Conservation (phyloP, 2,888 invertebrate species). For the Cheilosia scutellata region DNA sequence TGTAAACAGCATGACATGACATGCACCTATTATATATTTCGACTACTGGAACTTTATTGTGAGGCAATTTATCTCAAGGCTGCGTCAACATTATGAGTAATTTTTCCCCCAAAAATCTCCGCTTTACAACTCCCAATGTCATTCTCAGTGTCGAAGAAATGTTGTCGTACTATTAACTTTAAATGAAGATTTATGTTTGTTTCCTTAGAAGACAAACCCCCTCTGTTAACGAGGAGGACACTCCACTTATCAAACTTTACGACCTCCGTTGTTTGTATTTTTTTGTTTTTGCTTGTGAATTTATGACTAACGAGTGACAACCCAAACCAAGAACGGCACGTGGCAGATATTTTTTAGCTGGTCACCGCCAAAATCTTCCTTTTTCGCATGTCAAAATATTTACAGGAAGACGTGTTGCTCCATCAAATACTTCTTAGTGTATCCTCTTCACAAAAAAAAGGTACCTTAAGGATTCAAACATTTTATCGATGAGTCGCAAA, state of each 20-base stretch:
- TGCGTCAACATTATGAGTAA: too few species aligned
- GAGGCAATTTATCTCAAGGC: background rate
- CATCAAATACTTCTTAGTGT: background rate
- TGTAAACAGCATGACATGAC: too few species aligned
- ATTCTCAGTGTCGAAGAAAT: background rate
- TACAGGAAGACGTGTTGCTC: background rate
- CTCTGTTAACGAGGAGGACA: background rate
- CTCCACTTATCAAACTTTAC: background rate
- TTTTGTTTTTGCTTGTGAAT: too few species aligned
- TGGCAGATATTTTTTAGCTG: background rate
- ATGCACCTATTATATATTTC: too few species aligned
- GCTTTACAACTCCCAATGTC: background rate
- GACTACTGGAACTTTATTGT: too few species aligned
- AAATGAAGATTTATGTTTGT: conserved; percentile 6
- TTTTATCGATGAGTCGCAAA: conserved; percentile 40
- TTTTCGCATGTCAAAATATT: background rate
- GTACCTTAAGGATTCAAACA: conserved; percentile 16
- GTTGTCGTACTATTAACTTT: background rate
- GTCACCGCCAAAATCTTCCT: background rate
- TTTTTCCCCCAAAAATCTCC: too few species aligned
- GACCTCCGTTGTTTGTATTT: background rate
- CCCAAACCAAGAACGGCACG: background rate
- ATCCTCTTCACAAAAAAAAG: background rate
- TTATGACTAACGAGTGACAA: background rate
- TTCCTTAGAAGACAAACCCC: background rate